A percentile compares a stretch with the other conserved stretches of the same genome.
phyloP scores from a whole-genome alignment of 2,797 vertebrate species.

The Aldrovandia affinis region DNA sequence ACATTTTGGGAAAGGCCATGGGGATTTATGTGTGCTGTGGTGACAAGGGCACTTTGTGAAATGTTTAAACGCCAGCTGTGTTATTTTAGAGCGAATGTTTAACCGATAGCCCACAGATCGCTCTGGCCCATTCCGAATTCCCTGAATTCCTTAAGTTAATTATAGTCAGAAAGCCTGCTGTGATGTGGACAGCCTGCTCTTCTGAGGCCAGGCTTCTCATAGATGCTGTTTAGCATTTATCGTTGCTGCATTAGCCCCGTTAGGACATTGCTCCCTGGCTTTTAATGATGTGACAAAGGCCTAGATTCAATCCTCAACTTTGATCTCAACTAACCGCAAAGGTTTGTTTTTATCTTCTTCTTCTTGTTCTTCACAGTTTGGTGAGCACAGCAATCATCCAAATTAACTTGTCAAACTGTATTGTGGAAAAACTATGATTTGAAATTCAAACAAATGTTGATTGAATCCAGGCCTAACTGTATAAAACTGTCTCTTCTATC shows the following conservation, averaged over 20 bases:
- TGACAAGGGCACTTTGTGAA: constrained; percentile 17
- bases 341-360: not conserved
- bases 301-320: not conserved
- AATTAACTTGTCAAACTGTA: not conserved
- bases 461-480: too few relatives aligned
- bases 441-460: too few relatives aligned
- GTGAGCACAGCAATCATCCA: not conserved
- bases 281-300: constrained; percentile 9
- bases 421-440: too few relatives aligned
- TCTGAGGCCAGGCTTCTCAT: not conserved
- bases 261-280: not conserved
- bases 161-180: constrained; percentile 4
- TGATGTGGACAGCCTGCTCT: not conserved
- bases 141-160: constrained; percentile 36
- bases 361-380: not conserved
- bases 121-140: constrained; percentile 23
- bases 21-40: constrained; percentile 4
- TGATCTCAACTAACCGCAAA: not conserved
- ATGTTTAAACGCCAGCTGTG: constrained; percentile 32
- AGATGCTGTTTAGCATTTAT: constrained; percentile 16
- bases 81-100: constrained; percentile 27
- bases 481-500: too few relatives aligned
- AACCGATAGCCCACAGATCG: constrained; percentile 25
- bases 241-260: not conserved
- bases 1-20: not conserved